Percentiles rank a stretch among this genome's conserved stretches.
phyloP scores from a whole-genome alignment of 2,888 invertebrate genomes.

The Eristalis intricaria region DNA sequence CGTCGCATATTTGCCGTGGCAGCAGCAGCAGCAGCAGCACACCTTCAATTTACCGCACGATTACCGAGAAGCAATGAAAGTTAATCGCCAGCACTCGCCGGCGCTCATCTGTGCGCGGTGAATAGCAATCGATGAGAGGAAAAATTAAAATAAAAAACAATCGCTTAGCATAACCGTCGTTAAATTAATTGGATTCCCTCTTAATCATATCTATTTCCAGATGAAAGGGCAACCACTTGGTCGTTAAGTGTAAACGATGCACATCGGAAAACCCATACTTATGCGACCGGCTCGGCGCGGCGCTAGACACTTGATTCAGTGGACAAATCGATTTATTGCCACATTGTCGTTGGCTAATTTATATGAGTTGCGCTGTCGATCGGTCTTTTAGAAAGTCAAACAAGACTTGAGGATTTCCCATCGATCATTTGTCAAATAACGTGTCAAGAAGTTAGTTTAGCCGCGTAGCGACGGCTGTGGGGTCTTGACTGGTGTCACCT shows the following conservation, averaged over 20 bases:
- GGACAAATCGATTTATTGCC: background rate
- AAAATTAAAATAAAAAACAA: background rate
- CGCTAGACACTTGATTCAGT: background rate
- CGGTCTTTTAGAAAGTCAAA: background rate
- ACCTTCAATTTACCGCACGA: constrained; percentile 1
- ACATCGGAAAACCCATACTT: background rate
- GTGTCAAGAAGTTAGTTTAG: background rate
- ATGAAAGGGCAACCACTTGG: constrained; percentile 18
- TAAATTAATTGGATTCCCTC: constrained; percentile 1
- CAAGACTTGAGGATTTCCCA: background rate
- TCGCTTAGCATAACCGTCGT: background rate
- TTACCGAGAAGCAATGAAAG: constrained; percentile 3
- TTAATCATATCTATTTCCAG: constrained; percentile 8
- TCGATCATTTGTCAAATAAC: background rate
- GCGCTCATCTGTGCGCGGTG: background rate
- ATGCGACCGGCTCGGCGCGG: background rate
- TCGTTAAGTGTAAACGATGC: background rate
- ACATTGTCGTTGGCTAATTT: background rate
- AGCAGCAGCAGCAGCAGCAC: no score
- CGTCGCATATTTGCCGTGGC: background rate
- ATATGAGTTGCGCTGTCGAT: background rate
- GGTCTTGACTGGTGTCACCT: background rate
- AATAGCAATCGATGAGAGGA: background rate
- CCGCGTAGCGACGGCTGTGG: background rate
- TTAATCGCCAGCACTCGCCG: background rate